These are phyloP conservation scores for Pseudomyrmex cubaensis DNA, from an alignment of 1,140 invertebrate species.

Conservation along the genomic window DNA sequence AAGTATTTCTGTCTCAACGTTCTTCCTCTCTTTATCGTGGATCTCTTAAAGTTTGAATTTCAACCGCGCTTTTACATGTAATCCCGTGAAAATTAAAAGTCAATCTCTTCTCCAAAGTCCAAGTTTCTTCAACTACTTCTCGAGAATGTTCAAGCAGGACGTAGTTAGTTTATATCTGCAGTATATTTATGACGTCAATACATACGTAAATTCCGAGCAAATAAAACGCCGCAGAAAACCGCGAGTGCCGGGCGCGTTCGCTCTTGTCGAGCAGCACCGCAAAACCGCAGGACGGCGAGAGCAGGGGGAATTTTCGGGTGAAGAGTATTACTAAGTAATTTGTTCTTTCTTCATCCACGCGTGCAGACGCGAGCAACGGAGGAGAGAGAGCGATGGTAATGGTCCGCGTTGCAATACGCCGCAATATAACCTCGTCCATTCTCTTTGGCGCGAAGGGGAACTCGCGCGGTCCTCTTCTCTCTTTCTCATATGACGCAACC, in stretches of 20 bases:
- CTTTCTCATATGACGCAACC: background rate
- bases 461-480: conserved; percentile 23
- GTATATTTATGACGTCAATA: conserved; percentile 9
- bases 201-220: background rate
- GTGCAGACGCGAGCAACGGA: conserved; percentile 5
- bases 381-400: conserved; percentile 3
- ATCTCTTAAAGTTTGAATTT: background rate
- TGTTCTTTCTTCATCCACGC: conserved; percentile 65
- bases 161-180: conserved; percentile 4
- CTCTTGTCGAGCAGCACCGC: conserved; percentile 57
- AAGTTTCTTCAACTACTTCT: background rate
- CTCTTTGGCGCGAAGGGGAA: conserved; percentile 41
- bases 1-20: too few relatives aligned
- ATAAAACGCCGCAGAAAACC: conserved; percentile 7
- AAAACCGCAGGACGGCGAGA: conserved; percentile 70
- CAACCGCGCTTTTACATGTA: background rate
- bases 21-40: background rate
- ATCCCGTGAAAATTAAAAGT: background rate
- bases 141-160: background rate
- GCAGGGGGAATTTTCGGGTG: conserved; percentile 67
- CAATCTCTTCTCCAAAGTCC: background rate
- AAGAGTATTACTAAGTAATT: conserved; percentile 76
- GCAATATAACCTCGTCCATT: conserved; percentile 65
- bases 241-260: conserved; percentile 28
- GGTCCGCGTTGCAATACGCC: conserved; percentile 48